phyloP scores from a whole-genome alignment of 2,797 vertebrate genomes.

The Macropus fuliginosus region DNA sequence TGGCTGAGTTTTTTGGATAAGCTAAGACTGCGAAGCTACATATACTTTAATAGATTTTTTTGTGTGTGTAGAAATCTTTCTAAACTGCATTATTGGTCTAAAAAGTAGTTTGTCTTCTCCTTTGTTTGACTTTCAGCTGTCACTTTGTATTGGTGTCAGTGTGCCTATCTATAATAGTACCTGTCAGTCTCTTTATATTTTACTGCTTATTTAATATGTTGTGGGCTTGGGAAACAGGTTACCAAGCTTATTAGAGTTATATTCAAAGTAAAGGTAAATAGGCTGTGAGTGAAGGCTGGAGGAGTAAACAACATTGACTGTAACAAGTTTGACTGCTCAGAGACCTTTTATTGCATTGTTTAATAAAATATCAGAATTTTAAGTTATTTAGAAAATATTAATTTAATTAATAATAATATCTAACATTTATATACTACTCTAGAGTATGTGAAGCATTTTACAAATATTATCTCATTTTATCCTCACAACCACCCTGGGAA shows the following conservation, averaged over 20 bases:
- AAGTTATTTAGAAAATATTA: not conserved
- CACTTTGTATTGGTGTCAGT: not conserved
- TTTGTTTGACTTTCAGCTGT: not conserved
- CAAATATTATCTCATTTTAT: not conserved
- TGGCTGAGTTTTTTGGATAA: not conserved
- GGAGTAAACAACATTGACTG: not conserved
- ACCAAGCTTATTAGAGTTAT: not conserved
- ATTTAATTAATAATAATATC: not conserved
- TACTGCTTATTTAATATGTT: not conserved
- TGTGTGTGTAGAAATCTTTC: not conserved
- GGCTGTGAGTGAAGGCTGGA: not conserved
- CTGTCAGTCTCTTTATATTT: not conserved
- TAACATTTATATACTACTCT: not conserved
- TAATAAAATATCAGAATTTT: not conserved
- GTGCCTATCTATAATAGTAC: not conserved
- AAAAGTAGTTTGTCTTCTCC: not conserved
- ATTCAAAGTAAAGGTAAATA: not conserved
- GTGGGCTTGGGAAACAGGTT: not conserved
- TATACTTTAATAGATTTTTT: not conserved
- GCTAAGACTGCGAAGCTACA: not conserved
- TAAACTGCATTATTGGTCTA: not conserved
- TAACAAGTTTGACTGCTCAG: not conserved
- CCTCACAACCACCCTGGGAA: not conserved
- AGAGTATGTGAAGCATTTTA: not conserved
- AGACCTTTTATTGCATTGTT: not conserved